Conservation (phyloP, 2,888 invertebrate genomes). For the Gymnosoma rotundatum region DNA sequence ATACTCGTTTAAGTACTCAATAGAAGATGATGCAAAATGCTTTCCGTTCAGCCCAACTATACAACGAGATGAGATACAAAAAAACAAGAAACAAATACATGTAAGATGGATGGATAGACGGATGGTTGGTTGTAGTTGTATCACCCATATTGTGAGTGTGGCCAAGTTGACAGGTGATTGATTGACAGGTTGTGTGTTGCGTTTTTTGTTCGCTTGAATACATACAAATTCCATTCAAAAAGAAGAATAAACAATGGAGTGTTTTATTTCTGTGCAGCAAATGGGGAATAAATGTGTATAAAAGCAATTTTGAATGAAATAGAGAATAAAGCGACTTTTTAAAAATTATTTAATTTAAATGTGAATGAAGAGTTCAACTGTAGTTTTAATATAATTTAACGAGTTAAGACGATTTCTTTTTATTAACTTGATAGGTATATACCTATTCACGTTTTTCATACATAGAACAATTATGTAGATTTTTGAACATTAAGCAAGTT, state of each 20-base stretch:
- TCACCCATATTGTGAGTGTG: conserved; percentile 71
- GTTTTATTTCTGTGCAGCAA: conserved; percentile 10
- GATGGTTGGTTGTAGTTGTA: conserved; percentile 37
- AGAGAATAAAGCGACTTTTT: conserved; percentile 22
- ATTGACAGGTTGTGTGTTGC: conserved; percentile 76
- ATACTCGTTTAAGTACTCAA: conserved; percentile 20
- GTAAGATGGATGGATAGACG: conserved; percentile 29
- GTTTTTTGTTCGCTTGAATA: conserved; percentile 18
- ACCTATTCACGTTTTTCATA: not conserved
- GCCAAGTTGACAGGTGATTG: conserved; percentile 80
- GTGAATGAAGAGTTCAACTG: conserved; percentile 58
- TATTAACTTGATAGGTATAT: no score
- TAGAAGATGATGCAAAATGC: conserved; percentile 46
- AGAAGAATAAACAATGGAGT: conserved; percentile 35
- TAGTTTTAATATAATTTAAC: conserved; percentile 26
- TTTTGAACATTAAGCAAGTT: no score
- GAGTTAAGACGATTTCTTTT: not conserved
- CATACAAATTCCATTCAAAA: conserved; percentile 27
- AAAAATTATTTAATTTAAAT: conserved; percentile 22
- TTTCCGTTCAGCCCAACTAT: conserved; percentile 41
- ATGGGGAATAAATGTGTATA: conserved; percentile 17
- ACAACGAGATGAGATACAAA: conserved; percentile 1
- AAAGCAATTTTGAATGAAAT: conserved; percentile 52
- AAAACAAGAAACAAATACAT: conserved; percentile 20
- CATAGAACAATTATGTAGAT: no score